A percentile compares a stretch with the other conserved stretches of the same genome.
Conservation (phyloP, 2,888 invertebrate genomes). For the Dilophus febrilis region DNA sequence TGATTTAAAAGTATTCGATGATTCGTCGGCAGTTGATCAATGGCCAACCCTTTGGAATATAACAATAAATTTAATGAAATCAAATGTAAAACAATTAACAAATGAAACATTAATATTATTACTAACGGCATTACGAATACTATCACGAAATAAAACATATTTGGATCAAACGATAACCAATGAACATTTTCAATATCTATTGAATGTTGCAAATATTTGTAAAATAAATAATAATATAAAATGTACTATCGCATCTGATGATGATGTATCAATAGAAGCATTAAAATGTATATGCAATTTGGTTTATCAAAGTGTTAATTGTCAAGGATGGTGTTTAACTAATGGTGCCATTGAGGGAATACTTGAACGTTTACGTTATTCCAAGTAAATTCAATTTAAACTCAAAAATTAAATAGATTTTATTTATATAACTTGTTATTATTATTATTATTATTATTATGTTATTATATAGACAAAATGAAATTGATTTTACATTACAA, state of each 20-base stretch:
- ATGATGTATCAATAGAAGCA: conserved; percentile 50
- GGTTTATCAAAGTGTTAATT: conserved; percentile 53
- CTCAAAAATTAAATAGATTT: background rate
- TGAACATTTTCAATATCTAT: conserved; percentile 47
- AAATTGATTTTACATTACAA: conserved; percentile 52
- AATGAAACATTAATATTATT: too few species aligned
- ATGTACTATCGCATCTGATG: conserved; percentile 18
- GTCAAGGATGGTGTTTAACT: conserved; percentile 40
- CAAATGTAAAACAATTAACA: too few species aligned
- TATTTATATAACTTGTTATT: background rate
- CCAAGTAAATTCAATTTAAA: conserved; percentile 24
- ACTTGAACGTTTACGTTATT: conserved; percentile 49
- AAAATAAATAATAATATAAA: conserved; percentile 31
- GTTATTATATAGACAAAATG: conserved; percentile 32
- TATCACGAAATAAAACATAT: conserved; percentile 54
- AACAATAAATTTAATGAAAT: conserved; percentile 23
- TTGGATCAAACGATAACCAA: conserved; percentile 49
- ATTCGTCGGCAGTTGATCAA: conserved; percentile 23
- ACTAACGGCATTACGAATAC: too few species aligned
- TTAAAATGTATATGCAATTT: conserved; percentile 81
- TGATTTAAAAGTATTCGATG: conserved; percentile 23
- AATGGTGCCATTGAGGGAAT: conserved; percentile 55
- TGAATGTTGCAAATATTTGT: conserved; percentile 47
- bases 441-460: conserved; percentile 1
- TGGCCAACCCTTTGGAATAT: conserved; percentile 26